Evolutionary conservation across 2,113 vertebrate species (phyloP).

Genomic region (Stegastes partitus): DNA sequence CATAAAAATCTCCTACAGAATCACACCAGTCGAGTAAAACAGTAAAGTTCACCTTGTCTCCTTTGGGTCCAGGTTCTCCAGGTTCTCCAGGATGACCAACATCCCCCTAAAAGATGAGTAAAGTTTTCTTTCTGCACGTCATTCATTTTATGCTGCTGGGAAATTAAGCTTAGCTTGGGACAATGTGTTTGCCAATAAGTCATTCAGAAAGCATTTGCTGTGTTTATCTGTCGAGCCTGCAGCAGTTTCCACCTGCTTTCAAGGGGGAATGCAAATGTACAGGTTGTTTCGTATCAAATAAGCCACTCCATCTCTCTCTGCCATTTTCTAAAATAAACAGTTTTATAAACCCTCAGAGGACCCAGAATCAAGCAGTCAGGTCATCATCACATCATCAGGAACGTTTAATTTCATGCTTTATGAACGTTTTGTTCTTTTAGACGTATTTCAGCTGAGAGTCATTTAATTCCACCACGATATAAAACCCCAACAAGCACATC

Average conservation of each 20-base stretch:
- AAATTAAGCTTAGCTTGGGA: background rate
- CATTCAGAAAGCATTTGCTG: too few relatives aligned
- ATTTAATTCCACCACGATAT: conserved; percentile 3
- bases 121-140: background rate
- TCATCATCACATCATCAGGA: conserved; percentile 9
- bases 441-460: background rate
- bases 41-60: conserved; percentile 83
- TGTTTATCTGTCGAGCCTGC: background rate
- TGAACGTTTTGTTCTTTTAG: too few relatives aligned
- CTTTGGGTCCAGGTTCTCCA: conserved; percentile 83
- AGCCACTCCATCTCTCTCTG: background rate
- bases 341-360: conserved; percentile 20
- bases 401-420: conserved; percentile 32
- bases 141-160: background rate
- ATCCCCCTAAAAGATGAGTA: conserved; percentile 76
- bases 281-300: background rate
- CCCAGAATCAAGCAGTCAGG: background rate
- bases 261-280: background rate
- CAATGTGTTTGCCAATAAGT: too few relatives aligned
- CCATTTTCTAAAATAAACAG: background rate
- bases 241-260: background rate
- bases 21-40: background rate
- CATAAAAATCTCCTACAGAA: background rate
- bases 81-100: conserved; percentile 80
- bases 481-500: conserved; percentile 26